Base-by-base conservation (phyloP, 2,888 invertebrate species). In the Orthosia incerta region DNA sequence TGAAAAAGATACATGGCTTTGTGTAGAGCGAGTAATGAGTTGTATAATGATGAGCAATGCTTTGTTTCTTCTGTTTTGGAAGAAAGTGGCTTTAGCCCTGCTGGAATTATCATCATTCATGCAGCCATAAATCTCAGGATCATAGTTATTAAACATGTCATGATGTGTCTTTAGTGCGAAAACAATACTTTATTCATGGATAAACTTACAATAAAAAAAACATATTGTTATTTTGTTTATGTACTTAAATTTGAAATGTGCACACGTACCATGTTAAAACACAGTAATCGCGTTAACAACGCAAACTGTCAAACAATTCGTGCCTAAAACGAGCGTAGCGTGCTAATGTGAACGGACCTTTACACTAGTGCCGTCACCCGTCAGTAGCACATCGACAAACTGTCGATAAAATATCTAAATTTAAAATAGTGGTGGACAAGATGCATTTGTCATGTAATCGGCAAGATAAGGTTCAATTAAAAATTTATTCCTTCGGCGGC, bases 391-490 rank as follows among this genome's bases (percentile, higher is more conserved):
- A 73, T 73, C 55, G 48, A 68, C 77, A 80, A 86, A 74, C 68
- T 73, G 60, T 82, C 82, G 82, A 84, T 80, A 80, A 77, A 81
- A 80, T 78, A 86, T 83, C 82, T 82, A 80, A 84, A 80, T 82
- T 82, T 81, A 81, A 86, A 85, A 88, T 82, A 86, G 82, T 85
- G 69, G 77, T 55, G 74, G 82, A 86, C 84, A 86, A 83, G 85
- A 80, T 83, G 85, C 89, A 91, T 91, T 91, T 91, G 90, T 92
- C 92, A 89, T 87, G 87, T 90, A 88, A 88, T 90, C 86, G 86
- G 77, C 64, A 65, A 84, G 90, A 89, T 91, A 92, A 89, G 83
- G 85, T 80, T 91, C 91, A 92, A 93, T 93, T 93, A 93, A 93
- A 92, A 91, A 91, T 91, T 81, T 92, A 91, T 92, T 89, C 86